Conservation (phyloP, 2,888 invertebrate genomes). For the Acrocyrtus sp. region DNA sequence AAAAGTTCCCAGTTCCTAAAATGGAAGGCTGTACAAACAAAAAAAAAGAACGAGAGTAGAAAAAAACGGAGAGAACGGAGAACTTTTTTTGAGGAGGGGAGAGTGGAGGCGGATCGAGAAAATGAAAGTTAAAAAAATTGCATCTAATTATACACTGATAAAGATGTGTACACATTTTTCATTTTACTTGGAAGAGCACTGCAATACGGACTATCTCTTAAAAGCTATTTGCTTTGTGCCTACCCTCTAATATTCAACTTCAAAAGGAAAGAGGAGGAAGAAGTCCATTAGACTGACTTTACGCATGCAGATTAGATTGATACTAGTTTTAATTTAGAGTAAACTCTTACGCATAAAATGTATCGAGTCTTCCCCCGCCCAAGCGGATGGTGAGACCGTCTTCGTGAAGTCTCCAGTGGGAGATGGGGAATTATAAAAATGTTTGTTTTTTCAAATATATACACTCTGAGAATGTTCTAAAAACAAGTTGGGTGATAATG, state of each 20-base stretch:
- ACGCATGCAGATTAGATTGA: slow-evolving; percentile 41
- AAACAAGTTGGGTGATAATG: no score
- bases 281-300: slow-evolving; percentile 45
- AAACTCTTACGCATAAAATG: background rate
- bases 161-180: slow-evolving; percentile 10
- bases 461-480: no score
- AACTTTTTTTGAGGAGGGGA: slow-evolving; percentile 2
- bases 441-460: no score
- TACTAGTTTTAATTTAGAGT: slow-evolving; percentile 27
- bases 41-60: slow-evolving; percentile 3
- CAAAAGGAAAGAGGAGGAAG: slow-evolving; percentile 18
- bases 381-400: no score
- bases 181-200: background rate
- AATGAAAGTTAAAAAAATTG: no score
- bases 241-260: background rate
- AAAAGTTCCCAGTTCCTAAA: no score
- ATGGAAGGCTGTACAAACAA: background rate
- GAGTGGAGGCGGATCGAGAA: no score
- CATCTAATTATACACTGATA: slow-evolving; percentile 20
- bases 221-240: background rate
- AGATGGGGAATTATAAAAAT: no score
- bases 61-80: background rate
- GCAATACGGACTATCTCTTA: background rate
- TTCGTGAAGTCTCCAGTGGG: no score
- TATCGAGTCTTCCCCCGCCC: background rate